phyloP scores from a whole-genome alignment of 2,113 vertebrate species.

The Neolamprologus tretocephalus region DNA sequence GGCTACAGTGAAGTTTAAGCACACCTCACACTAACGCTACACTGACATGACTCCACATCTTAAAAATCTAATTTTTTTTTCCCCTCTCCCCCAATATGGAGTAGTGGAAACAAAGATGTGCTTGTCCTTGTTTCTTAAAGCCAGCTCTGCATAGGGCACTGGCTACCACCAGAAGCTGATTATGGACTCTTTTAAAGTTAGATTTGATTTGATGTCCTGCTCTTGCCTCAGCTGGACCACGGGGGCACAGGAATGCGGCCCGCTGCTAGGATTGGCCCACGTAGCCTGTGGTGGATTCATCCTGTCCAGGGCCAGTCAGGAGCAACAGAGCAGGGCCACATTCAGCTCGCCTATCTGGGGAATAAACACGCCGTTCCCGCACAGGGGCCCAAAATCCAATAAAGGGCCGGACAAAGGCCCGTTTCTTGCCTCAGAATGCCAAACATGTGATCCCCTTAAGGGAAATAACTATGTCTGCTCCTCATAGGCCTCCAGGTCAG shows the following conservation, averaged over 20 bases:
- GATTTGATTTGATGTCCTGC: constrained; percentile 66
- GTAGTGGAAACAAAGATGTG: constrained; percentile 58
- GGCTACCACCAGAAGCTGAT: constrained; percentile 62
- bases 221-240: constrained; percentile 51
- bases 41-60: constrained; percentile 31
- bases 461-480: constrained; percentile 48
- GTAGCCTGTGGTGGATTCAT: constrained; percentile 38
- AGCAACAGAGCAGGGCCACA: constrained; percentile 26
- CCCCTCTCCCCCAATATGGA: background rate
- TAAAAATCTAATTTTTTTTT: background rate
- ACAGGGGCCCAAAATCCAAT: constrained; percentile 63
- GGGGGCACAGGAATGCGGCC: constrained; percentile 59
- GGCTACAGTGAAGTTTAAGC: background rate
- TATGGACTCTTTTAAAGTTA: constrained; percentile 68
- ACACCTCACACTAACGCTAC: constrained; percentile 45
- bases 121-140: constrained; percentile 50
- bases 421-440: constrained; percentile 60
- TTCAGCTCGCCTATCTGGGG: constrained; percentile 21
- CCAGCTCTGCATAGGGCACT: constrained; percentile 35
- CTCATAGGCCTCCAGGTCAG: constrained; percentile 24
- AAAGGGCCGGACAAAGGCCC: constrained; percentile 64
- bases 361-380: constrained; percentile 21
- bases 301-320: constrained; percentile 16
- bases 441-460: constrained; percentile 67
- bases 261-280: constrained; percentile 18